Evolutionary conservation across 2,888 invertebrate species (phyloP).

Genomic region (Tethea ocularis): DNA sequence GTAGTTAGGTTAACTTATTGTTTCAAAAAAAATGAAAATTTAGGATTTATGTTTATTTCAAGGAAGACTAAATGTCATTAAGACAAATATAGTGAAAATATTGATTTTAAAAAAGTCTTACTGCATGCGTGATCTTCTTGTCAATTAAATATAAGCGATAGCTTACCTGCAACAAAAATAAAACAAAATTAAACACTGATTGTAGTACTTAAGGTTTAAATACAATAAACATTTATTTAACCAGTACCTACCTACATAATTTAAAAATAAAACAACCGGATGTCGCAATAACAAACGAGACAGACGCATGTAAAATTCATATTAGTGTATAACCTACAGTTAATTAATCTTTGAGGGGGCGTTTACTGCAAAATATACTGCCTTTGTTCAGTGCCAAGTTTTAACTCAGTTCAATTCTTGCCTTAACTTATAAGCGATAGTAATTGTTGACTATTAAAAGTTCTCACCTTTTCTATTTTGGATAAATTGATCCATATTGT

Average conservation of each 20-base stretch:
- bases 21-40: no score
- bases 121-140: not conserved
- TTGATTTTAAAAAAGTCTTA: not conserved
- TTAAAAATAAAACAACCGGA: slow-evolving; percentile 34
- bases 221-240: not conserved
- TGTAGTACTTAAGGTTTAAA: not conserved
- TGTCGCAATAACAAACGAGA: slow-evolving; percentile 44
- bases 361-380: slow-evolving; percentile 57
- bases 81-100: no score
- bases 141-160: not conserved
- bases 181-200: not conserved
- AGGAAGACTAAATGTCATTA: no score
- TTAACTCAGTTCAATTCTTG: slow-evolving; percentile 31
- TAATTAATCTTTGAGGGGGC: slow-evolving; percentile 69
- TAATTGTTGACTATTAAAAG: not conserved
- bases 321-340: slow-evolving; percentile 44
- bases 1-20: slow-evolving; percentile 6
- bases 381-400: slow-evolving; percentile 57
- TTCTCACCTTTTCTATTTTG: no score
- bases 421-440: slow-evolving; percentile 27
- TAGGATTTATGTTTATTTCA: no score
- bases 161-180: not conserved
- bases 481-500: no score
- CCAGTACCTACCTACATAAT: not conserved
- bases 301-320: slow-evolving; percentile 54